Base-by-base conservation (phyloP, 30 jellyfish, hydroid and myxozoan genomes). In the Rhopilema esculentum region DNA sequence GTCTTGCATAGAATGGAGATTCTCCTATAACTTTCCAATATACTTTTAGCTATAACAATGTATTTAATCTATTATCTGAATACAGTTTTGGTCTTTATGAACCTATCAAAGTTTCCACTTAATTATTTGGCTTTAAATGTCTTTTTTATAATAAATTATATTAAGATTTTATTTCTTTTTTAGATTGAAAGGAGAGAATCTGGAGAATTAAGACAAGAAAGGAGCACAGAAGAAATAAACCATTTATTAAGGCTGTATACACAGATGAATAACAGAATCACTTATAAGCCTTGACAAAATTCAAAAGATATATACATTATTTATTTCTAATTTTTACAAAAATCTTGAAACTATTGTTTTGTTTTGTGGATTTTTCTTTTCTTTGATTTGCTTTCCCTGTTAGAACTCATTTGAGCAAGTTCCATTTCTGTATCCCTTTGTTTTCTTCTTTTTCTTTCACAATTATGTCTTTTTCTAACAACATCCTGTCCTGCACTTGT, bases 171-270 rank as follows among this genome's bases (percentile, higher is more conserved):
- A n/a, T n/a, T n/a, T 70, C 24, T 30, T 32, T 68, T 84, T 62
- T 75, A 85, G 94, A 74, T 85, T 75, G 84, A 85, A 62, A 65
- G 88, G 66, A 79, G 94, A 40, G 94, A 85, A 49, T 74, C 94
- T 12, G 94, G 94, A 32, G 57, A 75, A 63, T 73, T 79, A 15
- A 85, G 72, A 28, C 88, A 88, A 72, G 85, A 18, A 66, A 74
- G 89, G 65, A 85, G 88, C 21, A 85, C 84, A 18, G 84, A 85
- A 53, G 88, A 85, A 6, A 72, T 65, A 12, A 85, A 85, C 72
- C 49, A 85, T n/a, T 69, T 85, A 64, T 64, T 85, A 33, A 73
- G 52, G 40, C 49, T 72, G 40, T 85, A 85, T 23, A 85, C 94
- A 32, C 70, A 29, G 8, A 64, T 85, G 23, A 57, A 75, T 30